Conservation (phyloP, 2,113 vertebrate genomes). For the Rhombomys opimus region DNA sequence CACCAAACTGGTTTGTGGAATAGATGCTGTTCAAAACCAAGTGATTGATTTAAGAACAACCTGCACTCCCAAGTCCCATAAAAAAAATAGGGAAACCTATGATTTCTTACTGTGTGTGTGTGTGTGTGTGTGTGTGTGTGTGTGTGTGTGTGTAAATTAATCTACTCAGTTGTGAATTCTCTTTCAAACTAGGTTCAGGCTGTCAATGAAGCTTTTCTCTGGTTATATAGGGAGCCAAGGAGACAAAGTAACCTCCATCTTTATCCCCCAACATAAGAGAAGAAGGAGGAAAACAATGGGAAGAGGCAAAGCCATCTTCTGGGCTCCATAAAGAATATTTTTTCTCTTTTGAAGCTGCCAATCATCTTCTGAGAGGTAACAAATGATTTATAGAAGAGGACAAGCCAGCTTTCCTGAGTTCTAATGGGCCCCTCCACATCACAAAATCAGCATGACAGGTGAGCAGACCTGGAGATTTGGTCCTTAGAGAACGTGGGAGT, state of each 20-base stretch:
- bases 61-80: neutral
- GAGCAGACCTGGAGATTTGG: neutral
- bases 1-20: conserved; percentile 68
- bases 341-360: neutral
- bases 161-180: neutral
- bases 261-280: neutral
- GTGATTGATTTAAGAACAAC: neutral
- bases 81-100: neutral
- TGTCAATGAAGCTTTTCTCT: neutral
- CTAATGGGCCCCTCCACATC: neutral
- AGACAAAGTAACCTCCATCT: accelerated
- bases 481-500: accelerated
- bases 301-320: neutral
- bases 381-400: neutral
- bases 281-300: accelerated
- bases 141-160: neutral
- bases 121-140: neutral
- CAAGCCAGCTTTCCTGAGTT: accelerated
- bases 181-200: neutral
- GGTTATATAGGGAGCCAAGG: neutral
- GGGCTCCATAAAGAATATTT: accelerated
- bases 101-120: neutral
- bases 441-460: neutral
- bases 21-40: conserved; percentile 61
- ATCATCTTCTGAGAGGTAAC: accelerated